These are phyloP conservation scores for Azemiops feae DNA, from an alignment of 2,113 vertebrate genomes.

Conservation along the genomic window DNA sequence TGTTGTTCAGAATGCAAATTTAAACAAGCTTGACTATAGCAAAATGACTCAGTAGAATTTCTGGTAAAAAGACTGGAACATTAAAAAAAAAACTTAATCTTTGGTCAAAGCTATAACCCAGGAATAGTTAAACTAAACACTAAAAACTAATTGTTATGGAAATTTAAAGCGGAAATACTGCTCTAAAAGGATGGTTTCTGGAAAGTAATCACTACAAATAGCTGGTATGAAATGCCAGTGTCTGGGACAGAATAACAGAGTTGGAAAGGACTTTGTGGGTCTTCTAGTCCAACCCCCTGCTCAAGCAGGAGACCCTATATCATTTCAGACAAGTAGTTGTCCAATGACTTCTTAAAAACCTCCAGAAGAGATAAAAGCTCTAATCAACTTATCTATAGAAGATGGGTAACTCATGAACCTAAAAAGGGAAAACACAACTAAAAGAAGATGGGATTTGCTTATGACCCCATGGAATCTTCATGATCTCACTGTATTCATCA, in stretches of 20 bases:
- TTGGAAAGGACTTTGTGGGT: not conserved
- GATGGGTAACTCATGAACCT: not conserved
- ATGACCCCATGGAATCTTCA: not conserved
- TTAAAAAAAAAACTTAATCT: not conserved
- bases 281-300: not conserved
- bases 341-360: not conserved
- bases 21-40: not conserved
- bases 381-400: not conserved
- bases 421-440: not conserved
- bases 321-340: not conserved
- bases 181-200: not conserved
- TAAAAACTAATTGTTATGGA: not conserved
- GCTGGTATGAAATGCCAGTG: not conserved
- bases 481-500: not conserved
- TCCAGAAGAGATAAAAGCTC: not conserved
- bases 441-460: not conserved
- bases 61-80: not conserved
- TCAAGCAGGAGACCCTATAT: not conserved
- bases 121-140: not conserved
- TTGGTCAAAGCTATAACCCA: not conserved
- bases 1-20: not conserved
- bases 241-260: not conserved
- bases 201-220: not conserved
- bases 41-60: not conserved
- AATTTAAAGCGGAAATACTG: not conserved